Percentiles rank a stretch among this genome's conserved stretches.
These are phyloP conservation scores for Catocala sponsa DNA, from an alignment of 2,888 invertebrate species.

Conservation along the genomic window DNA sequence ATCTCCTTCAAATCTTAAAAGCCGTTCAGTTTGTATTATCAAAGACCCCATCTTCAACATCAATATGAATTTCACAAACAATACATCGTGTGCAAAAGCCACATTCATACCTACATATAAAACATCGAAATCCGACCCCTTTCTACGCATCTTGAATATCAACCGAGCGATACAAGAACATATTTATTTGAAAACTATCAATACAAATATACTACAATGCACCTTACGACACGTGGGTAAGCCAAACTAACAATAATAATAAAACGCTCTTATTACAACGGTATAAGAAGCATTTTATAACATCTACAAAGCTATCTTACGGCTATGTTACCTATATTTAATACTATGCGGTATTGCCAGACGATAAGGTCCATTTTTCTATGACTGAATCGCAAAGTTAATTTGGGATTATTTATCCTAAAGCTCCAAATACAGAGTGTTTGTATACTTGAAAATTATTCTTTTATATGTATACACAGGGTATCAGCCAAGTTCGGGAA, in stretches of 20 bases:
- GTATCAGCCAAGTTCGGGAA: too few relatives aligned
- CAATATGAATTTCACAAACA: slow-evolving; percentile 1
- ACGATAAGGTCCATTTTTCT: slow-evolving; percentile 21
- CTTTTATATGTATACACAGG: slow-evolving; percentile 16
- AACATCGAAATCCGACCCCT: slow-evolving; percentile 25
- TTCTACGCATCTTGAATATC: slow-evolving; percentile 50
- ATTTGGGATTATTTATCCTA: slow-evolving; percentile 28
- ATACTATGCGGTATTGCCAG: slow-evolving; percentile 7
- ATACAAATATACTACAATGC: slow-evolving; percentile 51
- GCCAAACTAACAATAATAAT: slow-evolving; percentile 34
- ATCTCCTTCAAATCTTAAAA: too few relatives aligned
- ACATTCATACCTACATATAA: slow-evolving; percentile 12
- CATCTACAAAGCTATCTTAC: slow-evolving; percentile 10
- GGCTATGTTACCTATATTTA: slow-evolving; percentile 13
- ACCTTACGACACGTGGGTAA: slow-evolving; percentile 34
- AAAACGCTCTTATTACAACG: slow-evolving; percentile 28
- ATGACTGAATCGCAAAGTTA: neutral
- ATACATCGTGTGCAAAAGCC: slow-evolving; percentile 4
- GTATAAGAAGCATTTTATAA: slow-evolving; percentile 30
- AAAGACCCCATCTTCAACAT: slow-evolving; percentile 1
- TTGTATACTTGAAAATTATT: slow-evolving; percentile 40
- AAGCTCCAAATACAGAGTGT: slow-evolving; percentile 29
- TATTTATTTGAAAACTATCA: slow-evolving; percentile 54
- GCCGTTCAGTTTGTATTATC: neutral
- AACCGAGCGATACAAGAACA: slow-evolving; percentile 44